Conservation (phyloP, 2,797 vertebrate genomes). For the Sciaenops ocellatus region DNA sequence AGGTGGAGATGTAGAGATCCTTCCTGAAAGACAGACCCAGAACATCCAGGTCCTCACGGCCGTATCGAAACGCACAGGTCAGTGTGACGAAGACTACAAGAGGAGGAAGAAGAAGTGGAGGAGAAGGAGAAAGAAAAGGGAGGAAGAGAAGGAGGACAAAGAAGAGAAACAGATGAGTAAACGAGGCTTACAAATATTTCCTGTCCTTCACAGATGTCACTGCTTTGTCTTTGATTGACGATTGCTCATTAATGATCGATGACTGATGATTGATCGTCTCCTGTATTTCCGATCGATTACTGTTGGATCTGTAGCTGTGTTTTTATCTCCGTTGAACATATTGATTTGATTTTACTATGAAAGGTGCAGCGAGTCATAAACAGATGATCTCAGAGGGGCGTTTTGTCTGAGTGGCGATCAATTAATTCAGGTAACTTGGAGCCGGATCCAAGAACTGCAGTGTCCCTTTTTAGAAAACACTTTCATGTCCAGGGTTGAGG, state of each 20-base stretch:
- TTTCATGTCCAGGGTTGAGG: not conserved
- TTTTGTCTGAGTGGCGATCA: too few relatives aligned
- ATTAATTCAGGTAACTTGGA: not conserved
- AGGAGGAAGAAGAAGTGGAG: conserved; percentile 7
- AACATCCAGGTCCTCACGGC: conserved; percentile 96
- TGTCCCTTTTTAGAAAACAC: not conserved
- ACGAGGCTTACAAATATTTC: too few relatives aligned
- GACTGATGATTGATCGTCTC: too few relatives aligned
- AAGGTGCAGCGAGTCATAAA: not conserved
- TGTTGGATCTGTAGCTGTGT: too few relatives aligned
- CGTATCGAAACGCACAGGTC: conserved; percentile 97
- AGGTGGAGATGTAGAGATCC: conserved; percentile 96
- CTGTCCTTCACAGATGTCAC: too few relatives aligned
- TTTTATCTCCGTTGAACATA: too few relatives aligned
- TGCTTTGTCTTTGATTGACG: too few relatives aligned
- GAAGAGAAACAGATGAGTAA: too few relatives aligned
- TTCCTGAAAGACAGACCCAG: conserved; percentile 96
- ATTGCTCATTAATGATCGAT: too few relatives aligned
- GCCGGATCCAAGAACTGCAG: not conserved
- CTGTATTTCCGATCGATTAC: too few relatives aligned
- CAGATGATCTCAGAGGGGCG: not conserved
- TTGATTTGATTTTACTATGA: too few relatives aligned
- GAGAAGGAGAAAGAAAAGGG: not conserved
- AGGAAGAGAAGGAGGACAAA: not conserved
- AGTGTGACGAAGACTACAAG: conserved; percentile 93